Conservation (phyloP, 2,888 invertebrate species). For the Drosophila anomelani region DNA sequence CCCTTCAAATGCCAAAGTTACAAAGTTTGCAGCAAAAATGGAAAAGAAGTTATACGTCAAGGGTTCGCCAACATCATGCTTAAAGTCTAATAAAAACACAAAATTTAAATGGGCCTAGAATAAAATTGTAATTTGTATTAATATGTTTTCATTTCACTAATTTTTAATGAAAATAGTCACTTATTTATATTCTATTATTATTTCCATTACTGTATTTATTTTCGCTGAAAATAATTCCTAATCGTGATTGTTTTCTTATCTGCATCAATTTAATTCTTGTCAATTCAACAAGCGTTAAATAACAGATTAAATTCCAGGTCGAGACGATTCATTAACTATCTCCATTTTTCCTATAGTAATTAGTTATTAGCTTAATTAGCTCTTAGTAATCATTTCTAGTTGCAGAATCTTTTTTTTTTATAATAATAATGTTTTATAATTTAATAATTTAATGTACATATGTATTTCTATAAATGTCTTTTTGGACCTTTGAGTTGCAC, state of each 20-base stretch:
- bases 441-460: not conserved
- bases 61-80: no score
- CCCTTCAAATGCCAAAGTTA: no score
- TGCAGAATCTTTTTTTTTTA: not conserved
- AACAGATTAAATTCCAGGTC: not conserved
- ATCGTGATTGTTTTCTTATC: constrained; percentile 15
- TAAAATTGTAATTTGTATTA: not conserved
- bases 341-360: not conserved
- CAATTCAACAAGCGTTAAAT: constrained; percentile 16
- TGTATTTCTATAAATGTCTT: not conserved
- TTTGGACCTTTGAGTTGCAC: not conserved
- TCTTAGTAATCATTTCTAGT: no score
- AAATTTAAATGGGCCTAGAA: no score
- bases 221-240: not conserved
- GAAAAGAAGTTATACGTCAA: no score
- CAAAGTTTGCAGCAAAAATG: no score
- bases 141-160: not conserved
- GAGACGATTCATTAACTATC: not conserved
- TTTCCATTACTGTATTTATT: not conserved
- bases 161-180: not conserved
- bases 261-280: not conserved
- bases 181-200: not conserved
- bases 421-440: not conserved
- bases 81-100: no score
- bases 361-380: no score